Base-by-base conservation (phyloP, 2,113 vertebrate species). In the Ondatra zibethicus region DNA sequence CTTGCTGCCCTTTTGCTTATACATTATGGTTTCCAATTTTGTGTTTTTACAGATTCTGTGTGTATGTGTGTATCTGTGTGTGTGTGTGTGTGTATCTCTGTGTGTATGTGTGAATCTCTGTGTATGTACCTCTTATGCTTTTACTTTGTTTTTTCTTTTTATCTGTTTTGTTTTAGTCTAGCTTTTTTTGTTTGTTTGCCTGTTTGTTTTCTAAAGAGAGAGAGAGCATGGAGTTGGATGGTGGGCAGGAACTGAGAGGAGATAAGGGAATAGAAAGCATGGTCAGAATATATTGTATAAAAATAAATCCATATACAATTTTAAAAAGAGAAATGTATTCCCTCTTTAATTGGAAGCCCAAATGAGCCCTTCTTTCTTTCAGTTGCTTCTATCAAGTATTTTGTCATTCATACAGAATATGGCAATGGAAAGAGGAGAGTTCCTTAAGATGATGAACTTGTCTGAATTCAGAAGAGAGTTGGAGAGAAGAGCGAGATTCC, bases 401-500 rank as follows among this genome's bases (percentile, higher is more conserved):
- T 66, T 86, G 27, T 66, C 82, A 45, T 23, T 82, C 11, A 66
- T 66, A 31, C 14, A 86, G 27, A 88, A n/a, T 36, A 8, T 68
- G 39, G 58, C 19, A 85, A 75, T 50, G 47, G 33, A 70, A 61
- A 75, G 39, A 94, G 50, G 42, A 92, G 42, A 77, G 5, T 39
- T 85, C 25, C 42, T 88, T 68, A 55, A 39, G 17, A 12, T 85
- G 23, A 75, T 42, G 45, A 91, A 45, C 39, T 11, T 63, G 50
- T 61, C 27, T 52, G 29, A 86, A 52, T 68, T 89, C 39, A 45
- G 75, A 77, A 13, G 29, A 33, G 17, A 81, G 25, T 27, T 72
- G 78, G n/a, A 96, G n/a, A 97, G 61, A 76, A 45, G 25, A 95
- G 27, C 5, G 88, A 89, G 27, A 81, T 63, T 86, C 39, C 63